Evolutionary conservation across 92 coral and sea anemone genomes (phyloP), one percentile per base, ranked within the genome.

Genomic region (Chrysogorgia sp.): DNA sequence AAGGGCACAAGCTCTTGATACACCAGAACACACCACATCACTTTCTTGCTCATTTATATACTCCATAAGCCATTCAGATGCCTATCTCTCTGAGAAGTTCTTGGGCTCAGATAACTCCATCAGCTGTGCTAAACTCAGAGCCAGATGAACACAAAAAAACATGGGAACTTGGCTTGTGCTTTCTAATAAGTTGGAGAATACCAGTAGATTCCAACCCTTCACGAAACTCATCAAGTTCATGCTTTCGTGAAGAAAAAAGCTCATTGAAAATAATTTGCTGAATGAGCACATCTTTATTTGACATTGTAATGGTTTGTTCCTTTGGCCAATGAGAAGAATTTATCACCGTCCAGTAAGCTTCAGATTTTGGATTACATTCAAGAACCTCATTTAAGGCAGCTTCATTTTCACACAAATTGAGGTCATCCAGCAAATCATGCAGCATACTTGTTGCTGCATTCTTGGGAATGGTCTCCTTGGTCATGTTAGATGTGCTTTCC

Each of bases 161-260:
- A 80, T 12, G 69, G 62, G 32, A 67, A 60, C 43, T 59, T 65
- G 22, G 34, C 17, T 32, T 67, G 61, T 45, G 58, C 79, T 19
- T 19, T 34, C 25, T 71, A 72, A 45, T 71, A 70, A 28, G 50
- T 69, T 40, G 22, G 58, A 49, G n/a, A 68, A 61, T n/a, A 19
- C 85, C 85, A 25, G 71, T 53, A 22, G 49, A 14, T 29, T 81
- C 81, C 10, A 81, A 79, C 17, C 71, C 85, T 52, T 25, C 58
- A n/a, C 69, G 56, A 69, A 81, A 81, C 48, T 81, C 68, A 37
- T 81, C 85, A 13, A 81, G 33, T 33, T 81, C 85, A 41, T 53
- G 81, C 47, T 81, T 69, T 31, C 70, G 65, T 67, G 69, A 68
- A 68, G 79, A 81, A 66, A 81, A 24, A 35, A 70, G 59, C 59